These are phyloP conservation scores for Ricordea florida DNA, from an alignment of 92 coral and sea anemone species.

Conservation along the genomic window DNA sequence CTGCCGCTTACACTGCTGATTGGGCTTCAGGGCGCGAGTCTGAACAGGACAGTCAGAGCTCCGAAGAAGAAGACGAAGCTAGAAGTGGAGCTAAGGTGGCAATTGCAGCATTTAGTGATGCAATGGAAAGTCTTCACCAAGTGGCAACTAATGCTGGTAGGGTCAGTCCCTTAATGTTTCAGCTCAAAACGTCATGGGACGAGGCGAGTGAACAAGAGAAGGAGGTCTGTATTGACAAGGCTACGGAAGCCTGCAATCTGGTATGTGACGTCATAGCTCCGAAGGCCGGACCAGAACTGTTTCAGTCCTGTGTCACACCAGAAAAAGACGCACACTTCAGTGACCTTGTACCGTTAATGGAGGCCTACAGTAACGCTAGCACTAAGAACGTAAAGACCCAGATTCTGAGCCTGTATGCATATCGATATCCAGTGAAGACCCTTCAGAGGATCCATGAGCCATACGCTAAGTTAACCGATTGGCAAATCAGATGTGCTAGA, in stretches of 20 bases:
- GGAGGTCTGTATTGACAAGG: conserved; percentile 68
- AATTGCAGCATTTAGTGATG: conserved; percentile 53
- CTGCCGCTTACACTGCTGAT: conserved; percentile 40
- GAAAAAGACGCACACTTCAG: conserved; percentile 1
- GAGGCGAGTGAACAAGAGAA: conserved; percentile 55
- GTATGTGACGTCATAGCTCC: conserved; percentile 72
- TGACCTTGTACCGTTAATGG: conserved; percentile 54
- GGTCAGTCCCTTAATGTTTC: conserved; percentile 49
- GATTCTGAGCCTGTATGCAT: conserved; percentile 60
- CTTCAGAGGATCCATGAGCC: conserved; percentile 65
- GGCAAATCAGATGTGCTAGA: conserved; percentile 68
- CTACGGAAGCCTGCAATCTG: conserved; percentile 65
- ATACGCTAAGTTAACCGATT: conserved; percentile 51
- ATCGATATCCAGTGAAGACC: conserved; percentile 50
- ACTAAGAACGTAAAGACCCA: conserved; percentile 63
- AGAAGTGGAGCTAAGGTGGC: conserved; percentile 12
- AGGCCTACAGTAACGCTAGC: conserved; percentile 46
- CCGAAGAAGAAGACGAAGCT: conserved; percentile 45
- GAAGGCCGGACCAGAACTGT: conserved; percentile 60
- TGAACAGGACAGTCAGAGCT: conserved; percentile 50
- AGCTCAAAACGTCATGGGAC: conserved; percentile 58
- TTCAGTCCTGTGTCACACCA: conserved; percentile 38
- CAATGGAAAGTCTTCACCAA: conserved; percentile 38
- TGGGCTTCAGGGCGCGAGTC: conserved; percentile 56
- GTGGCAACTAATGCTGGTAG: conserved; percentile 29